Conservation (phyloP, 2,113 vertebrate species). For the Eleginops maclovinus region DNA sequence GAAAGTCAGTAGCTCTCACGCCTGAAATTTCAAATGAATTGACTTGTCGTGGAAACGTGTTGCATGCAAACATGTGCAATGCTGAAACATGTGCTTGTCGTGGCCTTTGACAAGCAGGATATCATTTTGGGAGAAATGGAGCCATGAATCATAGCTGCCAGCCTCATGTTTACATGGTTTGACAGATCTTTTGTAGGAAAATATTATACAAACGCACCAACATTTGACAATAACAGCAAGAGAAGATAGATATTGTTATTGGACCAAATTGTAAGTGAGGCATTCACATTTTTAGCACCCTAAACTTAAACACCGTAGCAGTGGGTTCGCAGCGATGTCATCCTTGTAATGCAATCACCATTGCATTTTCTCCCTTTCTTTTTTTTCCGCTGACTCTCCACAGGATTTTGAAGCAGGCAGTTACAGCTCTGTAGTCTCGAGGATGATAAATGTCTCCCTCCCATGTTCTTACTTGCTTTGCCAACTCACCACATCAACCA, state of each 20-base stretch:
- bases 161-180: neutral
- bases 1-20: slow-evolving; percentile 48
- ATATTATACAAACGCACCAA: slow-evolving; percentile 1
- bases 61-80: slow-evolving; percentile 30
- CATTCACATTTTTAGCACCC: slow-evolving; percentile 39
- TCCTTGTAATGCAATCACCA: slow-evolving; percentile 68
- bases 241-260: neutral
- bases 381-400: slow-evolving; percentile 62
- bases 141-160: neutral
- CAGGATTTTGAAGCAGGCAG: slow-evolving; percentile 77
- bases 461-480: slow-evolving; percentile 80
- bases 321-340: slow-evolving; percentile 37
- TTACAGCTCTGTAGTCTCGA: slow-evolving; percentile 75
- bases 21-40: slow-evolving; percentile 61
- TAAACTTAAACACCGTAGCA: slow-evolving; percentile 52
- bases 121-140: slow-evolving; percentile 25
- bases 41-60: slow-evolving; percentile 42
- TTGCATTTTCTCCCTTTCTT: slow-evolving; percentile 21
- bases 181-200: neutral
- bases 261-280: slow-evolving; percentile 10
- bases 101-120: slow-evolving; percentile 13
- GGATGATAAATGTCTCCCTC: slow-evolving; percentile 82
- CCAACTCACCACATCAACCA: slow-evolving; percentile 84
- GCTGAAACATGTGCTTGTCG: slow-evolving; percentile 41
- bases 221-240: neutral